Conservation (phyloP, 2,888 invertebrate species). For the Drosophila limbata region DNA sequence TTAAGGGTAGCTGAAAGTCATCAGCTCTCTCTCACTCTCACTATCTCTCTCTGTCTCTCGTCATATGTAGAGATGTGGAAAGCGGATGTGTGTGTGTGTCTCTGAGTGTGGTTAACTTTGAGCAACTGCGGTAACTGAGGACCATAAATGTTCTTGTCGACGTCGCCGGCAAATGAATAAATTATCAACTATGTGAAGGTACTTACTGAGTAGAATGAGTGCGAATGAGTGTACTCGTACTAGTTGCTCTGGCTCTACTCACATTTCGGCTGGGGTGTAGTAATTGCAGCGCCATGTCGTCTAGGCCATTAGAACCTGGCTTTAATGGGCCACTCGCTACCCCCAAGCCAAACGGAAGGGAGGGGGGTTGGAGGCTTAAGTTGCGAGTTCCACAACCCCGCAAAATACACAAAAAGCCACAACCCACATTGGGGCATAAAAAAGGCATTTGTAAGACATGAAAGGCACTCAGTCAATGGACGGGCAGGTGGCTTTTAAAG, state of each 20-base stretch:
- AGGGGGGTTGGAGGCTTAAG: constrained; percentile 29
- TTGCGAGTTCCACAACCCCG: constrained; percentile 18
- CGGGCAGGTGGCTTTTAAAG: constrained; percentile 64
- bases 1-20: constrained; percentile 65
- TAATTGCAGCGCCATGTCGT: constrained; percentile 77
- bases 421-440: constrained; percentile 73
- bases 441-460: constrained; percentile 79
- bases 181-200: constrained; percentile 76
- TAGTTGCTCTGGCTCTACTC: constrained; percentile 37
- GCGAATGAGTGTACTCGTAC: constrained; percentile 25
- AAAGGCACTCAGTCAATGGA: constrained; percentile 74
- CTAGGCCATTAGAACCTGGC: constrained; percentile 71
- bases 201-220: constrained; percentile 36
- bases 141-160: constrained; percentile 62
- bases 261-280: constrained; percentile 27
- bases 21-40: constrained; percentile 12
- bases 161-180: constrained; percentile 71
- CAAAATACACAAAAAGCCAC: constrained; percentile 53
- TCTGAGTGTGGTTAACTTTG: constrained; percentile 69
- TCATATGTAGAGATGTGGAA: constrained; percentile 13
- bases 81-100: constrained; percentile 30
- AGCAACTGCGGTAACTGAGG: constrained; percentile 53
- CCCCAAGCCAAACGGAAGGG: neutral
- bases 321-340: constrained; percentile 59
- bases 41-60: neutral